These are phyloP conservation scores for Neoaliturus tenellus DNA, from an alignment of 2,888 invertebrate species.

Conservation along the genomic window DNA sequence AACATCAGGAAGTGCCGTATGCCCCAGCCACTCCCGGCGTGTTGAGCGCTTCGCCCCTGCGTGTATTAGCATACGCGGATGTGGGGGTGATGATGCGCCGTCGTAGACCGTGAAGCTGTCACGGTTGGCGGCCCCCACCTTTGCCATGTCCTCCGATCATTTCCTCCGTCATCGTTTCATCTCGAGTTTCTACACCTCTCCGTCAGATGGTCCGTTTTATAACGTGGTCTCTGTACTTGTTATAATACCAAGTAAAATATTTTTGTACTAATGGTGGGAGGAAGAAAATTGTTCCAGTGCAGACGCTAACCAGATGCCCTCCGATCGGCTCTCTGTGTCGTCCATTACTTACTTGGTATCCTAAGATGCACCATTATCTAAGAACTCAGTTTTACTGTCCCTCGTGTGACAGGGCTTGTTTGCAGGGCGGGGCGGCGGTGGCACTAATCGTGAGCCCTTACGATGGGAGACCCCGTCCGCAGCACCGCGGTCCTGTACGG, in stretches of 20 bases:
- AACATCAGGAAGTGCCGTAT: constrained; percentile 23
- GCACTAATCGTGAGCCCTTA: not conserved
- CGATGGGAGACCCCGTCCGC: no score
- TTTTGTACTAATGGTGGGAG: no score
- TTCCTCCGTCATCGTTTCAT: not conserved
- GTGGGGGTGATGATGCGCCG: not conserved
- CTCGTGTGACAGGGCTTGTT: constrained; percentile 10
- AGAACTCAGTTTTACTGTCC: no score
- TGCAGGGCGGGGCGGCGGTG: constrained; percentile 3
- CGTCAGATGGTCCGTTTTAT: not conserved
- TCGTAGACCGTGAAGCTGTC: not conserved
- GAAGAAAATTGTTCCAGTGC: no score
- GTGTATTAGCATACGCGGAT: constrained; percentile 26
- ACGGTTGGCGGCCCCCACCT: not conserved
- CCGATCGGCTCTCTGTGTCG: no score
- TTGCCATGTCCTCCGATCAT: not conserved
- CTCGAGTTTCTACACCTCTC: not conserved
- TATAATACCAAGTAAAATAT: no score
- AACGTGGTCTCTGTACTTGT: no score
- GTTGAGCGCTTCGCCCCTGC: not conserved
- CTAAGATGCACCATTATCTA: no score
- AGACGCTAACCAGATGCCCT: no score
- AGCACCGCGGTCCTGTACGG: not conserved
- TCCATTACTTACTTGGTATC: no score
- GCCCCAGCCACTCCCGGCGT: not conserved